phyloP scores from a whole-genome alignment of 2,888 invertebrate genomes.

The Pterobdella sp. region DNA sequence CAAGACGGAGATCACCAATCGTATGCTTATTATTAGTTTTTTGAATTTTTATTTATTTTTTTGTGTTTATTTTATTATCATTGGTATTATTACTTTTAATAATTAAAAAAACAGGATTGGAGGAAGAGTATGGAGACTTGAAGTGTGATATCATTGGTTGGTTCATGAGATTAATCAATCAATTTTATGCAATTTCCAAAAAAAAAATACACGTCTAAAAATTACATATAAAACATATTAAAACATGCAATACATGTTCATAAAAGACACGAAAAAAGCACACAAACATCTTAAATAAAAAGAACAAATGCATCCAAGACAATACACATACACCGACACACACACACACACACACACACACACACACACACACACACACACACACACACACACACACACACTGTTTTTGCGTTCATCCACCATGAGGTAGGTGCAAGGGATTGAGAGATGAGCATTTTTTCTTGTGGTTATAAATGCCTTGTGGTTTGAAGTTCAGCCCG shows the following conservation, averaged over 20 bases:
- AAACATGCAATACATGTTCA: not conserved
- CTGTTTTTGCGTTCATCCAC: too few species aligned
- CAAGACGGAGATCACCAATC: slow-evolving; percentile 59
- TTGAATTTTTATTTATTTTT: too few species aligned
- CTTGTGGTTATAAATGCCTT: too few species aligned
- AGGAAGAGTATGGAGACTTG: slow-evolving; percentile 68
- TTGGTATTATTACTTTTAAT: not conserved
- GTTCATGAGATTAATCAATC: too few species aligned
- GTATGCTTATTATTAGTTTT: slow-evolving; percentile 40
- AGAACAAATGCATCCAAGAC: not conserved
- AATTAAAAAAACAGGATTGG: slow-evolving; percentile 59
- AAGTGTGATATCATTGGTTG: slow-evolving; percentile 63
- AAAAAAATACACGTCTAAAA: not conserved
- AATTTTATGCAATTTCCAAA: too few species aligned
- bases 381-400: slow-evolving; percentile 17
- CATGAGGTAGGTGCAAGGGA: too few species aligned
- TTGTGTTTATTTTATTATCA: too few species aligned
- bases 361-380: slow-evolving; percentile 19
- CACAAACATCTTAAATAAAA: not conserved
- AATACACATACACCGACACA: slow-evolving; percentile 12
- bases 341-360: slow-evolving; percentile 26
- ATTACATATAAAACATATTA: slow-evolving; percentile 7
- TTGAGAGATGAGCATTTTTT: too few species aligned
- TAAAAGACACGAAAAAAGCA: not conserved
- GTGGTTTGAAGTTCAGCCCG: too few species aligned